A percentile compares a stretch with the other conserved stretches of the same genome.
These are phyloP conservation scores for Toxonevra muliebris DNA, from an alignment of 2,888 invertebrate genomes.

Conservation along the genomic window DNA sequence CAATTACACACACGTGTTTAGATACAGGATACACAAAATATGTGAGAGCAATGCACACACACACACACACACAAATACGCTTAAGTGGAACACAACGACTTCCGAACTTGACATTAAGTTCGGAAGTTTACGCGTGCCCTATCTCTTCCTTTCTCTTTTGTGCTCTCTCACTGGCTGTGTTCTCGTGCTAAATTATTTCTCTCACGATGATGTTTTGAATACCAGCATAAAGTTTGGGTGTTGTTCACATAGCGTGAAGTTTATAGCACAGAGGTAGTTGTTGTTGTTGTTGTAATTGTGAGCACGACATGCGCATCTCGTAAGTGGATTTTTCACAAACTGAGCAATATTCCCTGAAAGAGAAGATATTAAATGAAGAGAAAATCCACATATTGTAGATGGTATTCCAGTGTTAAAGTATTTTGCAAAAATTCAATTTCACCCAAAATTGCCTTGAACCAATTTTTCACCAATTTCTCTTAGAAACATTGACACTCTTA, in stretches of 20 bases:
- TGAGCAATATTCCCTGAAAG: background rate
- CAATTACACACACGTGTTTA: background rate
- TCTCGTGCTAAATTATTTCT: no score
- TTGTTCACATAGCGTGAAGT: conserved; percentile 19
- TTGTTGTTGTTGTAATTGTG: no score
- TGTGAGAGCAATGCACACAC: background rate
- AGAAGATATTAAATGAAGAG: background rate
- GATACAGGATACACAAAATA: conserved; percentile 19
- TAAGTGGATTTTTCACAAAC: background rate
- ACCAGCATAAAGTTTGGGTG: conserved; percentile 25
- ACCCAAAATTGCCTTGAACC: background rate
- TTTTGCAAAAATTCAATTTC: background rate
- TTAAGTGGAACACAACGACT: background rate
- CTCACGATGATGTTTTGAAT: background rate
- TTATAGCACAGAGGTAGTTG: background rate
- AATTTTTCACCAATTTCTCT: conserved; percentile 16
- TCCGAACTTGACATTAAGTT: conserved; percentile 1
- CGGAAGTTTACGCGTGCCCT: no score
- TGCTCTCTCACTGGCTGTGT: background rate
- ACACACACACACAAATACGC: background rate
- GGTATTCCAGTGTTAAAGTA: no score
- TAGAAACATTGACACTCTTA: background rate
- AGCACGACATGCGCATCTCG: background rate
- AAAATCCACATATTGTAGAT: no score
- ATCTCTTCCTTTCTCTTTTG: background rate